Evolutionary conservation across 1,140 invertebrate genomes (phyloP).

Genomic region (Monomorium pharaonis): DNA sequence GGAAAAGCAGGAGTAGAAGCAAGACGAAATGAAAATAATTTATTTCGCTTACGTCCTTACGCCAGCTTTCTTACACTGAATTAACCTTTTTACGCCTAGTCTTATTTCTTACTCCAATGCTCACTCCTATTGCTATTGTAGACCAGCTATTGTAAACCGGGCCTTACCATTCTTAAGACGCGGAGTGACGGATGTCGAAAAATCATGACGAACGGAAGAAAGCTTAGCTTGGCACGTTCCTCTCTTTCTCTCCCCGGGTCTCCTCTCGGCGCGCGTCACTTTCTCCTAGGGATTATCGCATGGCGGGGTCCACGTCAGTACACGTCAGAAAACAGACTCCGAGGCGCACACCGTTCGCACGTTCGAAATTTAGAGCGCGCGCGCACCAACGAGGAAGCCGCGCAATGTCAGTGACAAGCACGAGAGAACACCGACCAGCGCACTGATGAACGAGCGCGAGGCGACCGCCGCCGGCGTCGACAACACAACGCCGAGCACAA

Average conservation of each 20-base stretch:
- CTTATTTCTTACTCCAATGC: too few relatives aligned
- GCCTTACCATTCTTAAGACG: slow-evolving; percentile 23
- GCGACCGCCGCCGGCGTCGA: slow-evolving; percentile 6
- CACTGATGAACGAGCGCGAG: slow-evolving; percentile 48
- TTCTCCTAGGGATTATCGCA: neutral
- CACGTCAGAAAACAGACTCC: neutral
- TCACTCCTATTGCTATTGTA: too few relatives aligned
- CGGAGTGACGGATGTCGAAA: neutral
- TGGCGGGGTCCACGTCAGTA: neutral
- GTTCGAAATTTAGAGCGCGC: slow-evolving; percentile 11
- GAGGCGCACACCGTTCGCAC: neutral
- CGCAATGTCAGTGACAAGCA: neutral
- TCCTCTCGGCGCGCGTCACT: neutral
- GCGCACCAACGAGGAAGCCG: neutral
- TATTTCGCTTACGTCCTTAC: too few relatives aligned
- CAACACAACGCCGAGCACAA: slow-evolving; percentile 14
- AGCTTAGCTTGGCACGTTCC: neutral
- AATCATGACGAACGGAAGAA: neutral
- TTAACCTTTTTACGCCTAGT: too few relatives aligned
- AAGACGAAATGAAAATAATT: too few relatives aligned
- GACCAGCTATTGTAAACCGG: too few relatives aligned
- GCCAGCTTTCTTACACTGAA: too few relatives aligned
- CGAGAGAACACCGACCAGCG: slow-evolving; percentile 15
- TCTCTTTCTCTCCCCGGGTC: neutral
- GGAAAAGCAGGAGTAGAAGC: too few relatives aligned